phyloP scores from a whole-genome alignment of 1,140 invertebrate species.

The Paraescarpia echinospica region DNA sequence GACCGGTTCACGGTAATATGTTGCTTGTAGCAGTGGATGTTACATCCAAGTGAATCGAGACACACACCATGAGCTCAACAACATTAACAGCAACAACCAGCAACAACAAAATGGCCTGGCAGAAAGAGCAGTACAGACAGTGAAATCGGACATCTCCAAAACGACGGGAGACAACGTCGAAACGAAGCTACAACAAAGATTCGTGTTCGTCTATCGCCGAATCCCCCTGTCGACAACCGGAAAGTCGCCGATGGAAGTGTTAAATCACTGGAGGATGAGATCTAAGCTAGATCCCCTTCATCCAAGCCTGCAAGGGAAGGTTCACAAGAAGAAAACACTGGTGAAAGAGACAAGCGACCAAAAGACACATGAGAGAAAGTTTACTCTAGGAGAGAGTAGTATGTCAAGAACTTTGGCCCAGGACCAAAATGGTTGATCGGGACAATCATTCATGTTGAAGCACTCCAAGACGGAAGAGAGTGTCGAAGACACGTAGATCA shows the following conservation, averaged over 20 bases:
- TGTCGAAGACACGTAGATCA: not conserved
- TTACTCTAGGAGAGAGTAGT: not conserved
- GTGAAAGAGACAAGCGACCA: not conserved
- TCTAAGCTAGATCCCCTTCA: not conserved
- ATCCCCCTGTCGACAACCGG: not conserved
- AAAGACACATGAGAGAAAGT: not conserved
- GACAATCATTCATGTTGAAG: no score
- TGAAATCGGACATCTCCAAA: not conserved
- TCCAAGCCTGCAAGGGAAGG: constrained; percentile 5
- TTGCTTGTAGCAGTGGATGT: not conserved
- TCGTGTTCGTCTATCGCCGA: not conserved
- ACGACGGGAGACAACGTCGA: not conserved
- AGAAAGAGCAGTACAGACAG: not conserved
- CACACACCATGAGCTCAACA: not conserved
- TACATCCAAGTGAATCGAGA: not conserved
- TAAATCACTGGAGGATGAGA: not conserved
- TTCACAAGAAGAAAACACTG: not conserved
- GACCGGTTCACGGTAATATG: not conserved
- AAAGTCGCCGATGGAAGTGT: not conserved
- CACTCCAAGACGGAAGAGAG: no score
- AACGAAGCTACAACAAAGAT: not conserved
- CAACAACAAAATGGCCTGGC: no score
- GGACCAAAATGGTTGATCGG: no score
- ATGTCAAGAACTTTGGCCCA: not conserved
- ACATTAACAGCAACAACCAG: no score